Evolutionary conservation across 2,797 vertebrate genomes (phyloP), one percentile per base, ranked within the genome.

Genomic region (Rhinatrema bivittatum): DNA sequence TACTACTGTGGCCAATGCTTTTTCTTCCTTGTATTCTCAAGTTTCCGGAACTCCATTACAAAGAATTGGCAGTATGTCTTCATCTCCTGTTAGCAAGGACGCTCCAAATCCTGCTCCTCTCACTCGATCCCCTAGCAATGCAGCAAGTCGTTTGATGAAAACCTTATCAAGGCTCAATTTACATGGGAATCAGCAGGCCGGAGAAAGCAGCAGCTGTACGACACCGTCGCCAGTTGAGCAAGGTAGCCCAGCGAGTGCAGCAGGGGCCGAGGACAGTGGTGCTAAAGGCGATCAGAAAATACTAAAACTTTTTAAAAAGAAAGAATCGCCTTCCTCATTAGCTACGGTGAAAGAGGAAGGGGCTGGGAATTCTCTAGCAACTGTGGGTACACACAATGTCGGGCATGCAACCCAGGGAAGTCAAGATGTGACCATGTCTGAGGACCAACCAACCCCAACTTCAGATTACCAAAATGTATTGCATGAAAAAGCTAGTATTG

Each of bases 1-100:
- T 62, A 96, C 95, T 30, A 91, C 89, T 35, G 95, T 99, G 36
- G 95, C 95, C 39, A 99, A 98, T 23, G 91, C 91, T 27, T 97
- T 99, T 74, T 91, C 94, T 46, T 89, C 93, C 47, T 86, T 99
- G 42, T 99, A 97, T 77, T 95, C 93, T 44, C 91, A 97, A 62
- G 94, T 99, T 13, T 94, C 94, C 34, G 94, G 94, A 44, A 89
- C 89, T 25, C 89, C 90, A 3, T 53, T 94, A 46, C 82, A 93
- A 55, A 87, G 72, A 71, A 93, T 98, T 46, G 84, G 81, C 63
- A 78, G 68, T 48, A 56, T 53, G 25, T 83, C 86, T 24, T 78
- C 79, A 16, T 64, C 70, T 28, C 46, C 71, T 52, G 75, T 81
- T 64, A 67, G 44, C 53, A 81, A 72, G 58, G 84, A 86, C 38